Evolutionary conservation across 2,797 vertebrate species (phyloP).

Genomic region (Ara ararauna): DNA sequence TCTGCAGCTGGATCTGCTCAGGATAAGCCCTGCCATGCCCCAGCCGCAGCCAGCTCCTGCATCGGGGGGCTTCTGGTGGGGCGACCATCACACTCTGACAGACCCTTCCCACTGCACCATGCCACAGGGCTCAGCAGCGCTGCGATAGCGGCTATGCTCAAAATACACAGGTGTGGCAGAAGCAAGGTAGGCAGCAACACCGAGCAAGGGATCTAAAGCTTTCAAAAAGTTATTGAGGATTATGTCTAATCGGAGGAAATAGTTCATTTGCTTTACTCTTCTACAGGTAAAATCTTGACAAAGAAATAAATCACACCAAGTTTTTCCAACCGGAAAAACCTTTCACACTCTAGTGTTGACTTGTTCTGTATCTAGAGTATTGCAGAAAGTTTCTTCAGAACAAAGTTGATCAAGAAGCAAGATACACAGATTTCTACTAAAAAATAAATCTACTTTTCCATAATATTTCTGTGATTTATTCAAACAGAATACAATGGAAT

Average conservation of each 20-base stretch:
- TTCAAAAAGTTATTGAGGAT: slow-evolving; percentile 45
- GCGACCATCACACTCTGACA: background rate
- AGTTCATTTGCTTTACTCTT: background rate
- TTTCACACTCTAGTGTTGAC: background rate
- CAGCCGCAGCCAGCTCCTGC: background rate
- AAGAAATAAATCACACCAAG: slow-evolving; percentile 31
- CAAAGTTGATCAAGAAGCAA: slow-evolving; percentile 55
- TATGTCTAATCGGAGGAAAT: slow-evolving; percentile 41
- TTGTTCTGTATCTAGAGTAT: slow-evolving; percentile 19
- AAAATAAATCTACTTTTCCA: slow-evolving; percentile 63
- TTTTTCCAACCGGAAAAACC: background rate
- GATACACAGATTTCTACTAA: slow-evolving; percentile 31
- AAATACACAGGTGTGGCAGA: slow-evolving; percentile 18
- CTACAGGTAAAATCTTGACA: slow-evolving; percentile 22
- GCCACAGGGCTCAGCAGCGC: slow-evolving; percentile 36
- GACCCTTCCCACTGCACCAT: background rate
- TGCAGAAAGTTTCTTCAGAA: slow-evolving; percentile 46
- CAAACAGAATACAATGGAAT: slow-evolving; percentile 56
- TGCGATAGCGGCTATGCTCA: background rate
- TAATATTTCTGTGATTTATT: slow-evolving; percentile 64
- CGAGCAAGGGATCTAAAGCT: slow-evolving; percentile 23
- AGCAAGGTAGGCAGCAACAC: background rate
- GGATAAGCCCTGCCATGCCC: slow-evolving; percentile 3
- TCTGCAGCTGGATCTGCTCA: slow-evolving; percentile 38
- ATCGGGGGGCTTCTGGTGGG: background rate